Base-by-base conservation (phyloP, 2,888 invertebrate genomes). In the Galerucella pusilla region DNA sequence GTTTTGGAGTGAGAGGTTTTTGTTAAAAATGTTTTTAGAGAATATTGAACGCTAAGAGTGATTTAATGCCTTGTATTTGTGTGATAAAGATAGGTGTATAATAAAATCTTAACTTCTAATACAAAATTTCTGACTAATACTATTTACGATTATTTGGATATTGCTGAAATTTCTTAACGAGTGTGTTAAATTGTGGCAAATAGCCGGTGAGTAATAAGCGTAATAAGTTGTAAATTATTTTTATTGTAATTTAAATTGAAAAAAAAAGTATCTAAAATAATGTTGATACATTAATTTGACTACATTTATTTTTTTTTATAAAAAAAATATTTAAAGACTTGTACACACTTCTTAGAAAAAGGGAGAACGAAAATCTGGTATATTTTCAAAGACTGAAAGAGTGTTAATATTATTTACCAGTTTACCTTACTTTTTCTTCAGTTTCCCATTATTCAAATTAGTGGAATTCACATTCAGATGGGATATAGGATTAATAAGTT, bases 71-170 rank as follows among this genome's bases (percentile, higher is more conserved):
- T 57, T 11, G 57, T 10, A 57, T 57, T 57, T 9, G 20, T 49
- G 49, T 14, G 49, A 49, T 49, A 49, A 49, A 49, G 12, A 42
- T 42, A 42, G 35, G 9, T 42, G 35, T 42, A 7, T 42, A 42
- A 7, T 42, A 49, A 12, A 49, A 49, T 49, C 49, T 49, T 49
- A 12, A 59, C 9, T 9, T 59, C 49, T 7, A 20, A 42, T 42
- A 7, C 20, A 57, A n/a, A n/a, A n/a, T 1, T 6, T 57, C 16
- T 14, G 6, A 57, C 57, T 57, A 59, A 42, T 60, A 60, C 7
- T 28, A 59, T 28, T 57, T 20, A 68, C 5, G 25, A 52, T 70
- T 4, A 63, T 63, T 64, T 71, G 65, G 65, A 71, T 71, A 65
- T 65, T 65, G 71, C 46, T 64, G n/a, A 54, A 71, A 71, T 71